Base-by-base conservation (phyloP, 2,113 vertebrate genomes). In the Heterotilapia buettikoferi region DNA sequence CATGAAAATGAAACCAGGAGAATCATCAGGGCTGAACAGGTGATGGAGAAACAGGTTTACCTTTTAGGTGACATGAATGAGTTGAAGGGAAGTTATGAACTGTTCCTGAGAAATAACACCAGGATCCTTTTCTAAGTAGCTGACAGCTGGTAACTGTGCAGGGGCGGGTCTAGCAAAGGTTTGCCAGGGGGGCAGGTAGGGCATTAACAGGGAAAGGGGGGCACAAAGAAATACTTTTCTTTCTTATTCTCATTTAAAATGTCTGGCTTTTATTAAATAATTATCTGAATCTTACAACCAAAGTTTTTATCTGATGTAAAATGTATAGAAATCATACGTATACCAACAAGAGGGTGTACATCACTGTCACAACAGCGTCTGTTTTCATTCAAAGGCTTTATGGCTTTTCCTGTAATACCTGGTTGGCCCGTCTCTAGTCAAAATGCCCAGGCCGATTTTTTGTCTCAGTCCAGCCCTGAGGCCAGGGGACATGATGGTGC, bases 251-350 rank as follows among this genome's bases (percentile, higher is more conserved):
- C 2, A 53, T 11, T 21, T 53, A 53, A 53, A 53, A 53, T 53
- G 0, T 21, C 19, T 21, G 0, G 1, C 19, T 53, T 3, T 11
- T 5, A 19, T 2, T 0, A 53, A 53, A 53, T 21, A 6, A 21
- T 21, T 21, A 53, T 53, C 52, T 53, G 9, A 53, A 21, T 11
- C 9, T 21, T 53, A 53, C 19, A 53, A 53, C 19, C 9, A 53
- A 53, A 11, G 52, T 53, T 53, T 53, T 53, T 53, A 53, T 53
- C 9, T 53, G n/a, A 53, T 2, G 52, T 9, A 21, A 21, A 53
- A 53, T 2, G 0, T 21, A 3, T 21, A 53, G 2, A 53, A 53
- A 21, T 53, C 19, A 53, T 53, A 53, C 9, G 1, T 53, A 53
- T 53, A 21, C 52, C 52, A 53, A 52, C 4, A 52, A 53, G 19